Evolutionary conservation across 2,888 invertebrate species (phyloP).

Genomic region (Syrphus vitripennis): DNA sequence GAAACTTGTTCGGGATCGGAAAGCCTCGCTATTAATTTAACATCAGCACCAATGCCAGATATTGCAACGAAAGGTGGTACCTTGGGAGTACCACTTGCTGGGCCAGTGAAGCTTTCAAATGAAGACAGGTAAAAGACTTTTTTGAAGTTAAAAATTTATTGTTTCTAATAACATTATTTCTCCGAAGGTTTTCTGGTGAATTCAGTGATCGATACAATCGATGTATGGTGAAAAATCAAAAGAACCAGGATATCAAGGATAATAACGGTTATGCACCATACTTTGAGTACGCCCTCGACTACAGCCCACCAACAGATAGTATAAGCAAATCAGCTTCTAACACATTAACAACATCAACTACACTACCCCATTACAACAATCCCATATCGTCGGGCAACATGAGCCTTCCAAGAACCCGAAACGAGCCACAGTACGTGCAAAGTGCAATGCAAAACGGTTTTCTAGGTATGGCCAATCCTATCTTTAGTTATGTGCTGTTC

Average conservation of each 20-base stretch:
- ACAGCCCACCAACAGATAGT: slow-evolving; percentile 87
- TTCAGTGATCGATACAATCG: slow-evolving; percentile 78
- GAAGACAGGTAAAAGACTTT: slow-evolving; percentile 82
- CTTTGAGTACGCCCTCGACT: slow-evolving; percentile 93
- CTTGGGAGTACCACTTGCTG: slow-evolving; percentile 87
- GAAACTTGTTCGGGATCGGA: slow-evolving; percentile 85
- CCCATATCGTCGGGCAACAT: slow-evolving; percentile 75
- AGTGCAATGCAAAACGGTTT: slow-evolving; percentile 78
- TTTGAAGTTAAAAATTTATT: not conserved
- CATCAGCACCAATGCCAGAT: slow-evolving; percentile 79
- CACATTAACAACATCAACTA: slow-evolving; percentile 76
- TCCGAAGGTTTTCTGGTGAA: slow-evolving; percentile 79
- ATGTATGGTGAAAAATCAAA: slow-evolving; percentile 77
- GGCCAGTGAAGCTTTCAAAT: slow-evolving; percentile 88
- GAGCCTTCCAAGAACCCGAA: slow-evolving; percentile 79
- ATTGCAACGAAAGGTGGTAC: slow-evolving; percentile 80
- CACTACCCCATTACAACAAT: slow-evolving; percentile 78
- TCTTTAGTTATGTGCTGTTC: not conserved
- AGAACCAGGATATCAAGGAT: slow-evolving; percentile 76
- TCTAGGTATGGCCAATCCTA: slow-evolving; percentile 74
- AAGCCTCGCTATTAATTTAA: slow-evolving; percentile 81
- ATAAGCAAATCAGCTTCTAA: slow-evolving; percentile 72
- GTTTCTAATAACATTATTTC: not conserved
- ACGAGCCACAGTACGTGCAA: slow-evolving; percentile 76
- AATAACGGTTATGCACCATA: slow-evolving; percentile 84